Evolutionary conservation across 53 echinoderm and acorn worm genomes (phyloP).

Genomic region (Paracentrotus lividus): DNA sequence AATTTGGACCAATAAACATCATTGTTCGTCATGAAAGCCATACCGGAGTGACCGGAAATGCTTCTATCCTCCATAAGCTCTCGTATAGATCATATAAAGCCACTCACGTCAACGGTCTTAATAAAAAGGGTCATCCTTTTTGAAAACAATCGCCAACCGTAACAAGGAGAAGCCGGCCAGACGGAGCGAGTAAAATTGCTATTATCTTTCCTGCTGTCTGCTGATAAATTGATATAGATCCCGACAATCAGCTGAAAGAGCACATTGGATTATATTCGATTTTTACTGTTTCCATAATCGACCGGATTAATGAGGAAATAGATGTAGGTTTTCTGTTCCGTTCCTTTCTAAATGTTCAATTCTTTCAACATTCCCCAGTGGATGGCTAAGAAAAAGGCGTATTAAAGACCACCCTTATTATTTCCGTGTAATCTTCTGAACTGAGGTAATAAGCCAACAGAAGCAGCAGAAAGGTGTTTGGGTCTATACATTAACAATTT

Average conservation of each 20-base stretch:
- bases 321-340: not conserved
- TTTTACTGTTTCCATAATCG: not conserved
- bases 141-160: constrained; percentile 20
- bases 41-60: constrained; percentile 26
- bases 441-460: not conserved
- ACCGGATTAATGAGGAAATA: not conserved
- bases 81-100: constrained; percentile 12
- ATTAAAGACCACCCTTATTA: not conserved
- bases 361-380: not conserved
- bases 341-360: not conserved
- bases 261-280: constrained; percentile 34
- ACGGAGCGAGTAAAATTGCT: not conserved
- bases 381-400: too few species aligned
- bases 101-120: constrained; percentile 19
- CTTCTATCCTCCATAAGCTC: constrained; percentile 41
- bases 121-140: constrained; percentile 26
- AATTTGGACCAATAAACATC: not conserved
- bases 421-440: not conserved
- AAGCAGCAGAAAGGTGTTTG: not conserved
- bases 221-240: constrained; percentile 46
- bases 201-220: constrained; percentile 22
- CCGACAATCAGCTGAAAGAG: not conserved
- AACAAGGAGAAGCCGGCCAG: not conserved
- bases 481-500: too few species aligned
- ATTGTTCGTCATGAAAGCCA: not conserved